Percentiles rank a stretch among this genome's conserved stretches.
phyloP scores from a whole-genome alignment of 2,797 vertebrate species.

The Hippocampus kuda region DNA sequence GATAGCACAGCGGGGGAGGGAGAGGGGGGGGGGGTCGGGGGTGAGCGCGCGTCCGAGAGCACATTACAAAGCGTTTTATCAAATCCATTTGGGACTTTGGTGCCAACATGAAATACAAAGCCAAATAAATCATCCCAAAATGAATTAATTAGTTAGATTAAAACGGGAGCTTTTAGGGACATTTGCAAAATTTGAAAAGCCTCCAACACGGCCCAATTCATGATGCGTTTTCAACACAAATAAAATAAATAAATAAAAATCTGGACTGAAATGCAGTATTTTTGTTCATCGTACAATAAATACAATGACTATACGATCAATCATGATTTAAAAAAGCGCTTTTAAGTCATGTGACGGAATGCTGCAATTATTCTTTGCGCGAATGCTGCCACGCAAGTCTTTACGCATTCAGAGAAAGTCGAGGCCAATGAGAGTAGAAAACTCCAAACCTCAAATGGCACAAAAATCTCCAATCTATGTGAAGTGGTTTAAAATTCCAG shows the following conservation, averaged over 20 bases:
- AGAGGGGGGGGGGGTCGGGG: too few relatives aligned
- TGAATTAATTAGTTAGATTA: too few relatives aligned
- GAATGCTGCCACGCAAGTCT: background rate
- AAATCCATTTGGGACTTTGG: background rate
- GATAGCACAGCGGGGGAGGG: background rate
- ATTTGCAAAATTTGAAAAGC: background rate
- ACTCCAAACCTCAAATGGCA: too few relatives aligned
- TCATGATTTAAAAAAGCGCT: too few relatives aligned
- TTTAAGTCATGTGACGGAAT: background rate
- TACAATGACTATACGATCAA: too few relatives aligned
- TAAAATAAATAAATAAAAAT: background rate
- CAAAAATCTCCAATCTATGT: background rate
- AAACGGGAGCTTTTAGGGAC: too few relatives aligned
- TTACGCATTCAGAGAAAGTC: background rate
- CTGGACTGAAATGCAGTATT: too few relatives aligned
- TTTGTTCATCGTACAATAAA: too few relatives aligned
- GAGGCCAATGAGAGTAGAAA: background rate
- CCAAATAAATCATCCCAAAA: too few relatives aligned
- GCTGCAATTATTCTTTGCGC: background rate
- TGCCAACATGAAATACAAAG: background rate
- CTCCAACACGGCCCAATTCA: background rate
- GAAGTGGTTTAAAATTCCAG: background rate
- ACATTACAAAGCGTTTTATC: background rate
- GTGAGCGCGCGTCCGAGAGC: too few relatives aligned
- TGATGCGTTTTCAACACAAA: background rate